Evolutionary conservation across 2,888 invertebrate genomes (phyloP).

Genomic region (Papilio protenor): DNA sequence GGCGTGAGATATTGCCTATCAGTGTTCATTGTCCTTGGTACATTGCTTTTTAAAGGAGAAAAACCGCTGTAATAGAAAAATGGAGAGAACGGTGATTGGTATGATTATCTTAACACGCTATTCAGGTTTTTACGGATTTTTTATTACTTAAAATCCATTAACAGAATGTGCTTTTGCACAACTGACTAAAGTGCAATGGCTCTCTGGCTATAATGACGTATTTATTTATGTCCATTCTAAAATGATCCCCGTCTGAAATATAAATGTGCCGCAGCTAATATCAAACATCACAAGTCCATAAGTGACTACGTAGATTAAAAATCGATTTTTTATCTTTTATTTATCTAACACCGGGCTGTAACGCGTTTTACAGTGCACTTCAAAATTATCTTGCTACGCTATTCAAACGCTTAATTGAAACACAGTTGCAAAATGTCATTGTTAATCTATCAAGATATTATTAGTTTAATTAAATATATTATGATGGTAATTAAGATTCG

Average conservation of each 20-base stretch:
- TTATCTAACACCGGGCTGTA: conserved; percentile 25
- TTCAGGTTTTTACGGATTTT: neutral
- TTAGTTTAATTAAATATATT: neutral
- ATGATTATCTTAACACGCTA: conserved; percentile 6
- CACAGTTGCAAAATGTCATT: neutral
- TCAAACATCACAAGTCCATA: neutral
- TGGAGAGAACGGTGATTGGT: neutral
- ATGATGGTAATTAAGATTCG: neutral
- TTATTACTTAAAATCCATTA: neutral
- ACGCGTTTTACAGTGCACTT: conserved; percentile 26
- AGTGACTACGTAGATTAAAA: conserved; percentile 33
- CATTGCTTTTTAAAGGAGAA: conserved; percentile 26
- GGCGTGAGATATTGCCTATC: conserved; percentile 51
- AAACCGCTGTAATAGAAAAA: conserved; percentile 21
- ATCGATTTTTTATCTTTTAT: conserved; percentile 40
- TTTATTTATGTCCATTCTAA: neutral
- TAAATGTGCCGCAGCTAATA: neutral
- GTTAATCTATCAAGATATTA: neutral
- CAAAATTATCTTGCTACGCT: neutral
- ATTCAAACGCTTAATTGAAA: neutral
- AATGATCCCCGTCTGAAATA: neutral
- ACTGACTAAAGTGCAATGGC: neutral
- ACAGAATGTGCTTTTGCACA: neutral
- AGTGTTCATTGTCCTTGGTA: conserved; percentile 41
- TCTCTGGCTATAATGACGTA: neutral